These are phyloP conservation scores for Drosophila arizonae DNA, from an alignment of 1,140 invertebrate genomes.

Conservation along the genomic window DNA sequence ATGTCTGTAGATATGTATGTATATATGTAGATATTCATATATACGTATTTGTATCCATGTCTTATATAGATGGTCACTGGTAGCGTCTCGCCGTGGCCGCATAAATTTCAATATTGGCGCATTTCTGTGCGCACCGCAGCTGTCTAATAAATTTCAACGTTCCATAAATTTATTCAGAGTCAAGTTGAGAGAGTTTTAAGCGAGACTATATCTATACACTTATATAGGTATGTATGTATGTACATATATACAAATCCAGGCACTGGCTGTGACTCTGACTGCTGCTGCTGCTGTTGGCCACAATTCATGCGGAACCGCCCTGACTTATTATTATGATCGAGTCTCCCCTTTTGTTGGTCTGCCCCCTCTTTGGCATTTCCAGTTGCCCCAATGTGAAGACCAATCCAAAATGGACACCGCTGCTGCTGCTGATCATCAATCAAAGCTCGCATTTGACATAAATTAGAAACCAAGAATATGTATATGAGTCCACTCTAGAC, in stretches of 20 bases:
- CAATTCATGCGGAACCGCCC: slow-evolving; percentile 57
- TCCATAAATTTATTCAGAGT: slow-evolving; percentile 76
- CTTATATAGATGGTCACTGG: slow-evolving; percentile 3
- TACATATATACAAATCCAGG: background rate
- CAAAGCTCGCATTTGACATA: slow-evolving; percentile 77
- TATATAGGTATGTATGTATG: background rate
- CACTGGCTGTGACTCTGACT: slow-evolving; percentile 7
- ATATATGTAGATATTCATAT: background rate
- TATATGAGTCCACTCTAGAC: slow-evolving; percentile 30
- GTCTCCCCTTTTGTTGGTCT: slow-evolving; percentile 6
- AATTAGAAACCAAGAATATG: slow-evolving; percentile 78
- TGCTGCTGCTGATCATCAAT: slow-evolving; percentile 65
- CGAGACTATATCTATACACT: slow-evolving; percentile 15
- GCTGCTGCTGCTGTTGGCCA: slow-evolving; percentile 23
- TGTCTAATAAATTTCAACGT: slow-evolving; percentile 72
- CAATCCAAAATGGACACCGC: slow-evolving; percentile 11
- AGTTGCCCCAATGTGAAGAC: slow-evolving; percentile 3
- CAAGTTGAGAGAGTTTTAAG: slow-evolving; percentile 54
- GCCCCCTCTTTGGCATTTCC: background rate
- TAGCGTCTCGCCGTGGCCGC: slow-evolving; percentile 40
- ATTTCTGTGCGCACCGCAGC: slow-evolving; percentile 64
- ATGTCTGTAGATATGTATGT: slow-evolving; percentile 2
- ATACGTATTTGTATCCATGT: background rate
- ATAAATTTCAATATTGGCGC: slow-evolving; percentile 80
- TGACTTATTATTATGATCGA: slow-evolving; percentile 65